Conservation (phyloP, 1,140 invertebrate species). For the Drosophila rufa region DNA sequence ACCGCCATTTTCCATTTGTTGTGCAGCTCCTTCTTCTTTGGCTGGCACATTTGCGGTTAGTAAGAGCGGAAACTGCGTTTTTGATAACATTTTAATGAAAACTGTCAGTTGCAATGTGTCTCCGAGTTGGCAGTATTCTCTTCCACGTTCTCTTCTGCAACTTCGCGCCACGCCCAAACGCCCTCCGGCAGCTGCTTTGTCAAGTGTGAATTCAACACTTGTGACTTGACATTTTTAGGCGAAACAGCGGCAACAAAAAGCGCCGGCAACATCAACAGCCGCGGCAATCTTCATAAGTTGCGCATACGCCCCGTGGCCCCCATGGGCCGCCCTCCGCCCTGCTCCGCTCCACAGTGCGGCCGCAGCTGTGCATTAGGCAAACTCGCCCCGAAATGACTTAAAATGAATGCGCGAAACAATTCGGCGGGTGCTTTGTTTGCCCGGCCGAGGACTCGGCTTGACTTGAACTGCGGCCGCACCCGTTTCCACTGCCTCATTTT, state of each 20-base stretch:
- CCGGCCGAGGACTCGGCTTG: constrained; percentile 30
- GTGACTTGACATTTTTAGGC: constrained; percentile 83
- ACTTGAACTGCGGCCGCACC: constrained; percentile 24
- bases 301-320: constrained; percentile 59
- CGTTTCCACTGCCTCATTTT: constrained; percentile 26
- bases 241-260: constrained; percentile 46
- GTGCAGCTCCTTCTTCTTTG: constrained; percentile 27
- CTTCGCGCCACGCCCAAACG: constrained; percentile 46
- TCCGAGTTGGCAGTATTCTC: constrained; percentile 38
- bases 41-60: constrained; percentile 59
- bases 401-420: constrained; percentile 71
- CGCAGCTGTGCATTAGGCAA: constrained; percentile 78
- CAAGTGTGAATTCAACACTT: constrained; percentile 83
- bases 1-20: constrained; percentile 35
- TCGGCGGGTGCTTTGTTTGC: constrained; percentile 69
- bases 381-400: constrained; percentile 55
- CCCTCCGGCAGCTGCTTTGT: constrained; percentile 65
- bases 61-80: constrained; percentile 62
- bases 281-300: constrained; percentile 78
- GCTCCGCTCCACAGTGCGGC: constrained; percentile 19
- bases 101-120: constrained; percentile 73
- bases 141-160: constrained; percentile 21
- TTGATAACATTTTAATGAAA: constrained; percentile 84
- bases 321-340: neutral
- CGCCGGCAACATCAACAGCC: constrained; percentile 41